phyloP scores from a whole-genome alignment of 2,113 vertebrate genomes.

The Cynocephalus volans region DNA sequence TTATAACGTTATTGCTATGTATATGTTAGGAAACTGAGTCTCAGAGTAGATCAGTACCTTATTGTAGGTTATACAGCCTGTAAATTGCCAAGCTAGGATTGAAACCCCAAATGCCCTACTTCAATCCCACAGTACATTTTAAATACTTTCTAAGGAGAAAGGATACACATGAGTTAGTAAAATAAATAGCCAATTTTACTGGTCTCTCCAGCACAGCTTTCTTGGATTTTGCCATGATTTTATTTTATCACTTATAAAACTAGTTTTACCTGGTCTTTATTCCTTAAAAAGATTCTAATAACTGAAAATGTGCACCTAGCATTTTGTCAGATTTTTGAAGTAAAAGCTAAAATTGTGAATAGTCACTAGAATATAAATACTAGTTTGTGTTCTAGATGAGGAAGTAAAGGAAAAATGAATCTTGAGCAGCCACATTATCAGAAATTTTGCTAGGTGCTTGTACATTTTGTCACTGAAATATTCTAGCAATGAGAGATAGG shows the following conservation, averaged over 20 bases:
- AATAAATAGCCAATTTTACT: constrained; percentile 21
- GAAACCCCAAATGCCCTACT: constrained; percentile 17
- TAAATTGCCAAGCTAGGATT: neutral
- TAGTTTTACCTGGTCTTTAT: constrained; percentile 6
- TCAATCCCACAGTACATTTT: neutral
- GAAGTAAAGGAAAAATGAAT: neutral
- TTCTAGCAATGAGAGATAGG: neutral
- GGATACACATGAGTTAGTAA: constrained; percentile 29
- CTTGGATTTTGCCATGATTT: neutral
- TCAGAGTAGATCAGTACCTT: neutral
- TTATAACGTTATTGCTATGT: neutral
- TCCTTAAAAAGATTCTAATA: neutral
- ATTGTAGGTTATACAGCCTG: neutral
- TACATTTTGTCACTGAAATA: neutral
- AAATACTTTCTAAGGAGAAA: constrained; percentile 25
- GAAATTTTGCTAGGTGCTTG: neutral
- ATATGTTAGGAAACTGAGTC: neutral
- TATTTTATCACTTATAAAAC: neutral
- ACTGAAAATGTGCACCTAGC: neutral
- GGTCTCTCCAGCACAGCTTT: neutral
- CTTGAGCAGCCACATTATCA: neutral
- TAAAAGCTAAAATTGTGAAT: neutral
- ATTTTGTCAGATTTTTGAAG: neutral
- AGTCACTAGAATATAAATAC: neutral
- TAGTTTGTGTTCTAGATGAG: neutral